A percentile compares a stretch with the other conserved stretches of the same genome.
Conservation (phyloP, 2,888 invertebrate genomes). For the Horisme vitalbata region DNA sequence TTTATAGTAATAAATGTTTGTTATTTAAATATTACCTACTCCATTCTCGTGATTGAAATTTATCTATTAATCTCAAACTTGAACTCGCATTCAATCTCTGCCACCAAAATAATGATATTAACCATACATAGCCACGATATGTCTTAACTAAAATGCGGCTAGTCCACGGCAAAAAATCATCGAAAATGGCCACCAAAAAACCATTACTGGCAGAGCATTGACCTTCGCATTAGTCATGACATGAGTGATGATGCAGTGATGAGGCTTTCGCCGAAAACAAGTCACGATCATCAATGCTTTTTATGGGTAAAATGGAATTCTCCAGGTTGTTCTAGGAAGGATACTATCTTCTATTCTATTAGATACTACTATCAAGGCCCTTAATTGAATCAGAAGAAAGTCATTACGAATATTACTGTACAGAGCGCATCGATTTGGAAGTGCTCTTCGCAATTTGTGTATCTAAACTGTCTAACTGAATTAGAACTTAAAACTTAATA, state of each 20-base stretch:
- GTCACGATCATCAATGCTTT: slow-evolving; percentile 24
- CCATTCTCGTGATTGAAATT: neutral
- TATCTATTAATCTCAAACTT: neutral
- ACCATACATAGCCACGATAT: slow-evolving; percentile 27
- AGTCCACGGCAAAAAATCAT: slow-evolving; percentile 33
- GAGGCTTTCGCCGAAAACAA: slow-evolving; percentile 38
- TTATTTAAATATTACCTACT: neutral
- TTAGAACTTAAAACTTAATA: too few species aligned
- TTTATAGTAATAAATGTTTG: too few species aligned
- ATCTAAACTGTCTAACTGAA: too few species aligned
- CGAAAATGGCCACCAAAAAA: slow-evolving; percentile 32
- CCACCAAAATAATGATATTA: slow-evolving; percentile 29
- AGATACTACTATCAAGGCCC: too few species aligned
- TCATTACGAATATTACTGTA: too few species aligned
- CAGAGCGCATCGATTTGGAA: too few species aligned
- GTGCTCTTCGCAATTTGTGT: too few species aligned
- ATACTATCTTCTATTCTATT: too few species aligned
- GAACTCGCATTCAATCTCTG: slow-evolving; percentile 26
- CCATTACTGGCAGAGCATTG: slow-evolving; percentile 32
- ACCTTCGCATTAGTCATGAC: slow-evolving; percentile 40
- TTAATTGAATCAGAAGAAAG: too few species aligned
- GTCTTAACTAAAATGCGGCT: slow-evolving; percentile 34
- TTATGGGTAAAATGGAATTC: neutral
- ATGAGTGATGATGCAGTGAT: slow-evolving; percentile 34
- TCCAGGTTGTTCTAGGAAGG: too few species aligned